phyloP scores from a whole-genome alignment of 2,113 vertebrate species.

The Ctenomys sociabilis region DNA sequence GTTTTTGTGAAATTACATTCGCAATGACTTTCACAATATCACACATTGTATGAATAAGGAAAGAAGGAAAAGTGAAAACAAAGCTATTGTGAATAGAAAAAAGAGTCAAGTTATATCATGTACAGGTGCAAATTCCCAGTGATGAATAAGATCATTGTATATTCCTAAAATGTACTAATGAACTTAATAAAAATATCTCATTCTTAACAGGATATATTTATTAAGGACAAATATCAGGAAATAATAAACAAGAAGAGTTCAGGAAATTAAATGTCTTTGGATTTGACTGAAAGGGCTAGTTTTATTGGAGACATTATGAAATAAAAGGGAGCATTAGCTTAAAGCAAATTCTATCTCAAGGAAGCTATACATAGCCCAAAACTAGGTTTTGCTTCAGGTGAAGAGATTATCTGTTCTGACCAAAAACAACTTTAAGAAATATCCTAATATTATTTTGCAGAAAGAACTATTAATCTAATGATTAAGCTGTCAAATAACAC shows the following conservation, averaged over 20 bases:
- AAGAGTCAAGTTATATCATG: not conserved
- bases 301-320: not conserved
- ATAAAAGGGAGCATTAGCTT: not conserved
- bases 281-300: not conserved
- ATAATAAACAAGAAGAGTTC: not conserved
- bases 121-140: not conserved
- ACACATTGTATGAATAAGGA: not conserved
- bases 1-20: not conserved
- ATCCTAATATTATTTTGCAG: constrained; percentile 16
- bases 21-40: not conserved
- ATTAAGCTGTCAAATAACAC: constrained; percentile 19
- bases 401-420: not conserved
- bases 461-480: not conserved
- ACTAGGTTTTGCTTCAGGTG: not conserved
- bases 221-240: not conserved
- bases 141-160: not conserved
- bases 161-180: not conserved
- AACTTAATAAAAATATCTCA: not conserved
- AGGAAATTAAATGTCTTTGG: constrained; percentile 3
- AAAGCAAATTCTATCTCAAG: not conserved
- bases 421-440: not conserved
- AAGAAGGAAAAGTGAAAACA: not conserved
- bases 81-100: not conserved
- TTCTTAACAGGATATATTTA: not conserved
- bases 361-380: not conserved